These are phyloP conservation scores for Neoitamus cyanurus DNA, from an alignment of 2,888 invertebrate species.

Conservation along the genomic window DNA sequence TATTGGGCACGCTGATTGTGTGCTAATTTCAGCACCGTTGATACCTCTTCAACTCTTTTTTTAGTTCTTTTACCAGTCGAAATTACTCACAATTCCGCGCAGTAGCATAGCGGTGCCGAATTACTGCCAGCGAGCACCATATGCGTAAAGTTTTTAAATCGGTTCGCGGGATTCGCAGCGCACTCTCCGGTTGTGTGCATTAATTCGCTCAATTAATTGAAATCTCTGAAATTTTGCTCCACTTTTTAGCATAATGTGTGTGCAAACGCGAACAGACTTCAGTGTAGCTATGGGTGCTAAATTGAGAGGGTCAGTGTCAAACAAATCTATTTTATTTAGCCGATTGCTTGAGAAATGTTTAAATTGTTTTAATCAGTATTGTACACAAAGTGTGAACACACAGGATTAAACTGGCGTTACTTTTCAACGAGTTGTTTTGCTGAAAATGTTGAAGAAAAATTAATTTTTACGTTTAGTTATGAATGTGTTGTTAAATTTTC, in stretches of 20 bases:
- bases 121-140: background rate
- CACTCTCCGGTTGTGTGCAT: background rate
- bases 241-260: background rate
- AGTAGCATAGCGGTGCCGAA: background rate
- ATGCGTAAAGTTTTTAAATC: background rate
- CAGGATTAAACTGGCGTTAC: too few relatives aligned
- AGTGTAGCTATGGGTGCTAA: background rate
- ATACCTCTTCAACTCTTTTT: background rate
- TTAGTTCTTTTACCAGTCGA: background rate
- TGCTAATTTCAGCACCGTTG: slow-evolving; percentile 27
- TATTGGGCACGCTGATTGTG: slow-evolving; percentile 32
- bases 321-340: background rate
- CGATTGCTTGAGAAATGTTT: background rate
- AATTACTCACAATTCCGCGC: background rate
- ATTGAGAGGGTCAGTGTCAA: slow-evolving; percentile 26
- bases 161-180: background rate
- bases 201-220: background rate
- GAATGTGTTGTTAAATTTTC: too few relatives aligned
- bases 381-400: too few relatives aligned
- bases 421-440: too few relatives aligned
- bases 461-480: too few relatives aligned
- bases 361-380: background rate
- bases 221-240: background rate
- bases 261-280: background rate
- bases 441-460: too few relatives aligned